Evolutionary conservation across 2,888 invertebrate genomes (phyloP), one percentile per base, ranked within the genome.

Genomic region (Chalcosyrphus nemorum): DNA sequence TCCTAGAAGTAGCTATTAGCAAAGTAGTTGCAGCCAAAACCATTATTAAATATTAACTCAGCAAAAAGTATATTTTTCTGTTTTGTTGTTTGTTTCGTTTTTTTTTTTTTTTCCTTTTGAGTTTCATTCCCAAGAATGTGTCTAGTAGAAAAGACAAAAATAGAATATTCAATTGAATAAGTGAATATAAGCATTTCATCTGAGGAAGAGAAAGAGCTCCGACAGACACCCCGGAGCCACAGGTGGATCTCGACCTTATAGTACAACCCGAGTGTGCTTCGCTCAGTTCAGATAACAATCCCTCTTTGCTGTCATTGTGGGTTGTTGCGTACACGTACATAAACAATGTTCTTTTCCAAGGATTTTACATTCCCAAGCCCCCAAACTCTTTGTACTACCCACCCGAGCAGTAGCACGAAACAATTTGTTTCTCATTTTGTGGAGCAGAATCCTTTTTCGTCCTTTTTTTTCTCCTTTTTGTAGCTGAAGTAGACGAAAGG

Each of bases 391-490:
- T n/a, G 29, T 3, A 5, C 32, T 38, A 32, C 54, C 11, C 24
- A 24, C 24, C 56, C n/a, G 41, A 57, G 29, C 21, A 59, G 59
- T 21, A 65, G 71, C 59, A 66, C 59, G 72, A 66, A 74, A 65
- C 82, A 78, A 84, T 84, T 80, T 84, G 70, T 65, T 70, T 70
- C 74, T 45, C 80, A 75, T 78, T 84, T 80, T 84, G 54, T 54
- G 56, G 54, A 80, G 38, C 52, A 45, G 47, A 75, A 78, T 80
- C 70, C 57, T 19, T 21, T 45, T 68, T 68, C n/a, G n/a, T n/a
- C n/a, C 47, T 52, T 32, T 57, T 63, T 54, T 4, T 50, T 29
- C 41, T 56, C n/a, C 47, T 59, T 43, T 71, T 13, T 43, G 29
- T 61, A 59, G 21, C 54, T 13, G 27, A 5, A 4, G n/a, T 15